phyloP scores from a whole-genome alignment of 2,113 vertebrate species.

The Rhea pennata region DNA sequence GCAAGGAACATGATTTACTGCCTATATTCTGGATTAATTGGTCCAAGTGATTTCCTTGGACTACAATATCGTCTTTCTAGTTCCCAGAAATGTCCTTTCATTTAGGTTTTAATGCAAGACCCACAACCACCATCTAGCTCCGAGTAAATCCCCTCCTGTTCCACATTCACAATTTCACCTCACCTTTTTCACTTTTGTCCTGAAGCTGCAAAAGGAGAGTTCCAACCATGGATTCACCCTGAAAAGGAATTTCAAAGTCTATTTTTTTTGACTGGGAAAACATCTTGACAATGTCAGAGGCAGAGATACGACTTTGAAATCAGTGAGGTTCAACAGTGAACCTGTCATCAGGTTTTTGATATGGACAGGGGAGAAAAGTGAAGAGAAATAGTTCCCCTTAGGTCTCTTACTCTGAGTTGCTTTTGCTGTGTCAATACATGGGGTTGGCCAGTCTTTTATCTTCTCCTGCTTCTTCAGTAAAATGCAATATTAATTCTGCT shows the following conservation, averaged over 20 bases:
- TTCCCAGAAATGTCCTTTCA: background rate
- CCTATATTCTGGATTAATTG: background rate
- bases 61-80: background rate
- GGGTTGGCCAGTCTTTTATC: background rate
- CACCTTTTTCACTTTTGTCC: background rate
- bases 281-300: background rate
- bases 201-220: background rate
- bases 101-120: background rate
- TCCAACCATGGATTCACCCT: background rate
- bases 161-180: background rate
- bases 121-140: rapidly evolving
- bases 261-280: background rate
- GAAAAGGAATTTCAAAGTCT: background rate
- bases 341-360: background rate
- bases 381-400: background rate
- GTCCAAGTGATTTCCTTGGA: background rate
- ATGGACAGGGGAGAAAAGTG: background rate
- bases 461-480: background rate
- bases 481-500: background rate
- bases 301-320: background rate
- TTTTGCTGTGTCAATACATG: background rate
- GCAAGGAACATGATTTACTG: background rate
- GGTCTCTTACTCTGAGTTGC: background rate
- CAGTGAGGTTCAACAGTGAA: background rate
- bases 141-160: background rate